Percentiles rank a stretch among this genome's conserved stretches.
These are phyloP conservation scores for Lampris incognitus DNA, from an alignment of 2,113 vertebrate genomes.

Conservation along the genomic window DNA sequence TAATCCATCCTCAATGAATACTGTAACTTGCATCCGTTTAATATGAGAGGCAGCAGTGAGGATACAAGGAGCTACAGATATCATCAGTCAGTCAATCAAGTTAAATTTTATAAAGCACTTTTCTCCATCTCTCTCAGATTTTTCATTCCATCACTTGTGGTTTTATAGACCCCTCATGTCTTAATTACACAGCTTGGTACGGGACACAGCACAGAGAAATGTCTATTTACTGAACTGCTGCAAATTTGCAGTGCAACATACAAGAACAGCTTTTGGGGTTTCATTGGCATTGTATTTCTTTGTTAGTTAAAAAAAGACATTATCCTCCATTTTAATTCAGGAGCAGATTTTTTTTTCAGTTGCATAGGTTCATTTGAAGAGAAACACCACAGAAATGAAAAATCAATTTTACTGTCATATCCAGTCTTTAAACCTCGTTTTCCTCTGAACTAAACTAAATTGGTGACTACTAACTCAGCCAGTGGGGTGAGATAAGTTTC, in stretches of 20 bases:
- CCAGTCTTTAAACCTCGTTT: too few species aligned
- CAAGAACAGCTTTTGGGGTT: conserved; percentile 1
- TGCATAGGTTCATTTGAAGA: neutral
- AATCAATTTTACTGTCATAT: too few species aligned
- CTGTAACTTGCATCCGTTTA: conserved; percentile 34
- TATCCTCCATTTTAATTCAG: too few species aligned
- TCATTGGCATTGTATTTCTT: too few species aligned
- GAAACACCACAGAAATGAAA: conserved; percentile 19
- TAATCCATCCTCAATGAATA: conserved; percentile 45
- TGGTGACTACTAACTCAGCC: too few species aligned
- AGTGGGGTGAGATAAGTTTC: too few species aligned
- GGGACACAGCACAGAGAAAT: neutral
- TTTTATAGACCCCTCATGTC: conserved; percentile 19
- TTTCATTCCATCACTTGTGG: conserved; percentile 35
- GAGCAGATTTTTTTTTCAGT: neutral
- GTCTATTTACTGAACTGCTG: too few species aligned
- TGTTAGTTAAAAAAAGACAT: too few species aligned
- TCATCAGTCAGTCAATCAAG: conserved; percentile 60
- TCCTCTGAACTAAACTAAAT: too few species aligned
- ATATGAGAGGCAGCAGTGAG: conserved; percentile 50
- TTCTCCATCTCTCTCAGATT: conserved; percentile 50
- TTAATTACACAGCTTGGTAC: conserved; percentile 28
- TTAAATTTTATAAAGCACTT: conserved; percentile 44
- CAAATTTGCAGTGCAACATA: neutral
- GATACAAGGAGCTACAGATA: conserved; percentile 29